Conservation (phyloP, 2,797 vertebrate species). For the Clarias laeviceps region DNA sequence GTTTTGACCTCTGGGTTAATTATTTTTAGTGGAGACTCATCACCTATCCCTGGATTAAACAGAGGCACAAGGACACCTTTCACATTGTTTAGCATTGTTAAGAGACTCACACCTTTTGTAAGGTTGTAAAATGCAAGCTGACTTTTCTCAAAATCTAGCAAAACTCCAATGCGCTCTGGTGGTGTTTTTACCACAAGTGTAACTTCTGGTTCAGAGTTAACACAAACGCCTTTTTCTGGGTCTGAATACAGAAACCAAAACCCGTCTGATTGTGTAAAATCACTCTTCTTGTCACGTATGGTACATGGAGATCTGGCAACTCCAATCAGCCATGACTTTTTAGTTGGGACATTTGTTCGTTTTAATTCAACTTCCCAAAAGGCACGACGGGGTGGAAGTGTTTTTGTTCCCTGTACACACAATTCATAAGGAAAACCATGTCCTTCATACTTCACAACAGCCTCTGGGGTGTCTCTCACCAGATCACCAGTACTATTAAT, state of each 20-base stretch:
- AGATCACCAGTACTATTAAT: accelerated
- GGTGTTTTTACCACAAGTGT: accelerated
- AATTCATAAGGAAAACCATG: slow-evolving; percentile 43
- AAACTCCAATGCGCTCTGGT: slow-evolving; percentile 61
- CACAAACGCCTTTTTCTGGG: neutral
- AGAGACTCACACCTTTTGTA: slow-evolving; percentile 30
- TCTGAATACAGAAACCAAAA: slow-evolving; percentile 69
- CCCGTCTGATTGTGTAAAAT: slow-evolving; percentile 33
- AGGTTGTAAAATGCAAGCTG: slow-evolving; percentile 66
- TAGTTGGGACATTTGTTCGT: accelerated
- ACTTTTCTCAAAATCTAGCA: slow-evolving; percentile 52
- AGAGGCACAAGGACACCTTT: slow-evolving; percentile 59
- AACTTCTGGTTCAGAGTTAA: slow-evolving; percentile 44
- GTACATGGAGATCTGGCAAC: slow-evolving; percentile 38
- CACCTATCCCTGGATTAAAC: slow-evolving; percentile 68
- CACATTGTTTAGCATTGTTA: slow-evolving; percentile 49
- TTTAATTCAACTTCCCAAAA: slow-evolving; percentile 70
- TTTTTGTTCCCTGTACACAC: slow-evolving; percentile 55
- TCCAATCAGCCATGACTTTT: slow-evolving; percentile 70
- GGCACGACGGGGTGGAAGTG: slow-evolving; percentile 56
- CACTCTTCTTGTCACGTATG: accelerated
- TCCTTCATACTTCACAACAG: accelerated
- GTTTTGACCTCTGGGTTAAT: neutral
- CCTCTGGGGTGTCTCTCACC: accelerated
- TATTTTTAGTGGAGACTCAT: slow-evolving; percentile 1